phyloP scores from a whole-genome alignment of 2,797 vertebrate species.

The Typhlichthys eigenmanni region DNA sequence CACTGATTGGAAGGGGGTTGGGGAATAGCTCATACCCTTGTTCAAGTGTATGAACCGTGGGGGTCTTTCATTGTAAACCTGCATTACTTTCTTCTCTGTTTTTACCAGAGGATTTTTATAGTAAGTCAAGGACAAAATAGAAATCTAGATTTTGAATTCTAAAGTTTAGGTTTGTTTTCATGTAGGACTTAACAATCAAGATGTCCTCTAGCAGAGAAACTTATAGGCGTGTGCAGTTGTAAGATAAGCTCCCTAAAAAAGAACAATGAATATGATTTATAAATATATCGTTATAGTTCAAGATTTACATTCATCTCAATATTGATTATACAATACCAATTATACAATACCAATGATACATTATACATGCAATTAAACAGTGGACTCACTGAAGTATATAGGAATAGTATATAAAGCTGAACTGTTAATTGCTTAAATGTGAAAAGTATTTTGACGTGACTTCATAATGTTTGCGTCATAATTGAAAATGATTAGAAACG shows the following conservation, averaged over 20 bases:
- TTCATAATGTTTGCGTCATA: too few species aligned
- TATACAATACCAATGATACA: neutral
- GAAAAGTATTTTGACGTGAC: too few species aligned
- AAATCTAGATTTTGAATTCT: constrained; percentile 54
- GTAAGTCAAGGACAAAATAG: constrained; percentile 56
- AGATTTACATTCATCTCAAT: constrained; percentile 16
- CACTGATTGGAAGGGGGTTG: constrained; percentile 42
- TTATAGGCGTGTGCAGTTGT: constrained; percentile 59
- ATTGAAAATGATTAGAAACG: too few species aligned
- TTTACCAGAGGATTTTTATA: constrained; percentile 46
- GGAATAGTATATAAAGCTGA: too few species aligned
- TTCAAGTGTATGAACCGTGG: constrained; percentile 59
- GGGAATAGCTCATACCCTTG: constrained; percentile 44
- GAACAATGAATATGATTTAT: constrained; percentile 34
- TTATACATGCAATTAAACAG: too few species aligned
- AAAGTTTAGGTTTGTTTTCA: constrained; percentile 60
- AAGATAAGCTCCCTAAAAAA: constrained; percentile 71
- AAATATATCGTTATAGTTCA: constrained; percentile 30
- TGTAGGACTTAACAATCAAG: constrained; percentile 51
- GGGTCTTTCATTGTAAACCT: constrained; percentile 35
- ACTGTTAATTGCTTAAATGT: too few species aligned
- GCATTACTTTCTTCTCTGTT: constrained; percentile 55
- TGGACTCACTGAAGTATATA: too few species aligned
- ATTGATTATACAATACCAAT: neutral
- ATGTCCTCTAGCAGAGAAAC: constrained; percentile 63